Evolutionary conservation across 2,113 vertebrate species (phyloP), one percentile per base, ranked within the genome.

Genomic region (Hyaena hyaena): DNA sequence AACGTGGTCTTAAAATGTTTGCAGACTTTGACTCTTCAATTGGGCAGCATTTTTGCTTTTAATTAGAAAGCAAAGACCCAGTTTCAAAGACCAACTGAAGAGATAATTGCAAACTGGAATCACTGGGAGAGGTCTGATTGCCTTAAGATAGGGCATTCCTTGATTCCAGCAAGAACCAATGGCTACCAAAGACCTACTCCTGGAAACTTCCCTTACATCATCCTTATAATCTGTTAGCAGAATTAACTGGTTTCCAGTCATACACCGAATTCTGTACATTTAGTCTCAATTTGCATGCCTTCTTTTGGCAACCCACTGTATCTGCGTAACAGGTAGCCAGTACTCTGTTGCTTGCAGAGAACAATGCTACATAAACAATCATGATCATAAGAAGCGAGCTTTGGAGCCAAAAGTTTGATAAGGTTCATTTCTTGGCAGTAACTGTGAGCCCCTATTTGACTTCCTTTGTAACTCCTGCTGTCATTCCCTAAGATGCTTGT

Each of bases 121-220:
- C 66, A 39, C 4, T n/a, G 74, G 71, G 43, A 95, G 84, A 83
- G 23, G 14, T 87, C 68, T 58, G 19, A 68, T 45, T 58, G 12
- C 76, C 79, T 63, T 74, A 83, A 81, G 50, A 68, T 16, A 65
- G 43, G n/a, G 4, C 24, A 35, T 39, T 33, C 77, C 14, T 48
- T 86, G 69, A n/a, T 88, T 96, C n/a, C 16, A 69, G 7, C 17
- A 88, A n/a, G 69, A 88, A 85, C 77, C 43, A 35, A 0, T 81
- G 45, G 12, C 50, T 88, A 9, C 76, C 43, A 26, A 50, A 91
- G 35, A 58, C 39, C 5, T 39, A 12, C 33, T 58, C 80, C 19
- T 84, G 65, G 77, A 83, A 95, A 33, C 31, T 89, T 50, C 68
- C 82, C 71, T 93, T 92, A 53, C 90, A 58, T 93, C 92, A 50